Evolutionary conservation across 2,888 invertebrate species (phyloP).

Genomic region (Acholoe squamosa): DNA sequence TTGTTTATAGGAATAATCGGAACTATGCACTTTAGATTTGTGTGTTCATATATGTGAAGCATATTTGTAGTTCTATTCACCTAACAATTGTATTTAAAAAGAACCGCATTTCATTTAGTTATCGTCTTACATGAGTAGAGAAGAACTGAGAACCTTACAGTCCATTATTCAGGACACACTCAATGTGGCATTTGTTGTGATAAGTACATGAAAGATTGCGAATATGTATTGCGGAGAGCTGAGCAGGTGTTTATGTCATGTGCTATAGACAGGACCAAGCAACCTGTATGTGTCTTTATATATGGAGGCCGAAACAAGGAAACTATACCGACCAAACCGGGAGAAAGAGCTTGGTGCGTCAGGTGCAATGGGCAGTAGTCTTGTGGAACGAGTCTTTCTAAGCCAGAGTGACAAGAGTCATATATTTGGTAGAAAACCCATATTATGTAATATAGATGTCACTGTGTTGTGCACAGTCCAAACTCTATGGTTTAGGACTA

Average conservation of each 20-base stretch:
- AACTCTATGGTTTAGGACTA: too few relatives aligned
- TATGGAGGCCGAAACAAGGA: background rate
- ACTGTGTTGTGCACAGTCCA: too few relatives aligned
- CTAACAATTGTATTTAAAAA: conserved; percentile 19
- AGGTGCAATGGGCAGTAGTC: too few relatives aligned
- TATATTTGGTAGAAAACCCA: too few relatives aligned
- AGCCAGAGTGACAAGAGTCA: too few relatives aligned
- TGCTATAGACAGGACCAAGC: background rate
- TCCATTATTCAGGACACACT: background rate
- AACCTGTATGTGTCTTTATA: background rate
- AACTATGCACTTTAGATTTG: conserved; percentile 53
- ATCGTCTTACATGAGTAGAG: background rate
- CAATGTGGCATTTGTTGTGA: conserved; percentile 49
- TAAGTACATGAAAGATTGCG: conserved; percentile 31
- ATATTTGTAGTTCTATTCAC: conserved; percentile 22
- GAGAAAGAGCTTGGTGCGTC: background rate
- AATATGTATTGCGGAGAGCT: conserved; percentile 16
- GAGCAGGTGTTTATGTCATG: background rate
- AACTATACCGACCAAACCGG: background rate
- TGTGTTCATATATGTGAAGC: conserved; percentile 38
- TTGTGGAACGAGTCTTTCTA: too few relatives aligned
- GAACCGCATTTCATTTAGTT: conserved; percentile 10
- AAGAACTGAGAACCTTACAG: conserved; percentile 10
- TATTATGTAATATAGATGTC: too few relatives aligned
- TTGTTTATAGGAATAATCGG: conserved; percentile 8